Conservation (phyloP, 2,797 vertebrate species). For the Schizopygopsis malacanthus region DNA sequence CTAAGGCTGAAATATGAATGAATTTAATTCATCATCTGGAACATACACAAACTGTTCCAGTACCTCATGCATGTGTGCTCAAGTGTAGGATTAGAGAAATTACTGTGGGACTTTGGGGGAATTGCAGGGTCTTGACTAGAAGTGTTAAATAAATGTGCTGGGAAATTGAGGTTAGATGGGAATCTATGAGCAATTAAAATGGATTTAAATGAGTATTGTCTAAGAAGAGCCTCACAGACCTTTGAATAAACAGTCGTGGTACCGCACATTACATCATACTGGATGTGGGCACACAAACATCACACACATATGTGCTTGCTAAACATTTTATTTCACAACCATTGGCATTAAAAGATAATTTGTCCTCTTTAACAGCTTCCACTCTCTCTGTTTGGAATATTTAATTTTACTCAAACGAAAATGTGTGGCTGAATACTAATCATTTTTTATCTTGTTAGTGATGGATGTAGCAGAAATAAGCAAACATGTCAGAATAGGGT, state of each 20-base stretch:
- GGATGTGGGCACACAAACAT: background rate
- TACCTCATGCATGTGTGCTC: constrained; percentile 54
- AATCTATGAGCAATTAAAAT: constrained; percentile 75
- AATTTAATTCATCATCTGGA: constrained; percentile 56
- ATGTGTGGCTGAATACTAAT: background rate
- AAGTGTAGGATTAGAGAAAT: constrained; percentile 66
- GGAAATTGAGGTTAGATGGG: constrained; percentile 71
- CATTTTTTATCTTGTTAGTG: background rate
- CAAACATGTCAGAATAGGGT: background rate
- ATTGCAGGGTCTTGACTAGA: constrained; percentile 59
- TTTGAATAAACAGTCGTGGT: constrained; percentile 68
- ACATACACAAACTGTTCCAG: constrained; percentile 38
- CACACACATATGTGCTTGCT: background rate
- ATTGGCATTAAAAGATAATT: background rate
- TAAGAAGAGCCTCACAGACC: constrained; percentile 66
- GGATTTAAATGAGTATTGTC: constrained; percentile 71
- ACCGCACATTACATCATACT: constrained; percentile 69
- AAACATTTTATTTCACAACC: background rate
- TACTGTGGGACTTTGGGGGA: constrained; percentile 68
- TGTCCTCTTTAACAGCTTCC: background rate
- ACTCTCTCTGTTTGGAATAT: background rate
- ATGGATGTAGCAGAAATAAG: background rate
- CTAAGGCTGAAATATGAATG: constrained; percentile 44
- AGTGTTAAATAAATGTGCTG: constrained; percentile 71
- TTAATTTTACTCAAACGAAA: background rate